Evolutionary conservation across 2,888 invertebrate species (phyloP).

Genomic region (Acleris literana): DNA sequence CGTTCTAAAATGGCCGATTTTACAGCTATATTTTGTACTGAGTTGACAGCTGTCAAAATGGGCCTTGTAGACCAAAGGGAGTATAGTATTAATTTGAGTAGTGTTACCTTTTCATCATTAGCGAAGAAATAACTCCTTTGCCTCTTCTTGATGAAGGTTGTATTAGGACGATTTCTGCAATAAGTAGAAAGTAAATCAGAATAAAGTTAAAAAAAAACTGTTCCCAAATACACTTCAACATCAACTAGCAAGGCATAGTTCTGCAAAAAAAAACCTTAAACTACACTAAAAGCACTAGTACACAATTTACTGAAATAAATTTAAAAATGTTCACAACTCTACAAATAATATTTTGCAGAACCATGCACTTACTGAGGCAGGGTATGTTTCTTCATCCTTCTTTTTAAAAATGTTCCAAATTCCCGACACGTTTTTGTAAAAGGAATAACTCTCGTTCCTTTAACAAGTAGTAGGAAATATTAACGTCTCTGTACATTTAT

Average conservation of each 20-base stretch:
- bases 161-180: slow-evolving; percentile 72
- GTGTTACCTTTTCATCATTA: slow-evolving; percentile 44
- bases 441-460: slow-evolving; percentile 71
- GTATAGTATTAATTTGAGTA: background rate
- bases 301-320: slow-evolving; percentile 5
- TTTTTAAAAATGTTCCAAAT: slow-evolving; percentile 79
- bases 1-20: too few species aligned
- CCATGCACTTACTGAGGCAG: slow-evolving; percentile 77
- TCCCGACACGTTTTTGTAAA: slow-evolving; percentile 77
- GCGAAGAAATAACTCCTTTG: slow-evolving; percentile 69
- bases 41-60: too few species aligned
- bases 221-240: background rate
- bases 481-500: slow-evolving; percentile 13
- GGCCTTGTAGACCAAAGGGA: too few species aligned
- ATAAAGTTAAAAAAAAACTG: background rate
- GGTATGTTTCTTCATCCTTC: slow-evolving; percentile 50
- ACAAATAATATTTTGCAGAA: slow-evolving; percentile 68
- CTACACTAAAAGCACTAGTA: slow-evolving; percentile 16
- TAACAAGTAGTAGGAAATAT: slow-evolving; percentile 40
- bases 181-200: slow-evolving; percentile 30
- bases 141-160: slow-evolving; percentile 75
- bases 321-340: background rate
- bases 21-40: too few species aligned
- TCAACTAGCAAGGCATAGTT: slow-evolving; percentile 44
- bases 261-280: slow-evolving; percentile 43